Evolutionary conservation across 1,140 invertebrate genomes (phyloP), one percentile per base, ranked within the genome.

Genomic region (Radopholus similis): DNA sequence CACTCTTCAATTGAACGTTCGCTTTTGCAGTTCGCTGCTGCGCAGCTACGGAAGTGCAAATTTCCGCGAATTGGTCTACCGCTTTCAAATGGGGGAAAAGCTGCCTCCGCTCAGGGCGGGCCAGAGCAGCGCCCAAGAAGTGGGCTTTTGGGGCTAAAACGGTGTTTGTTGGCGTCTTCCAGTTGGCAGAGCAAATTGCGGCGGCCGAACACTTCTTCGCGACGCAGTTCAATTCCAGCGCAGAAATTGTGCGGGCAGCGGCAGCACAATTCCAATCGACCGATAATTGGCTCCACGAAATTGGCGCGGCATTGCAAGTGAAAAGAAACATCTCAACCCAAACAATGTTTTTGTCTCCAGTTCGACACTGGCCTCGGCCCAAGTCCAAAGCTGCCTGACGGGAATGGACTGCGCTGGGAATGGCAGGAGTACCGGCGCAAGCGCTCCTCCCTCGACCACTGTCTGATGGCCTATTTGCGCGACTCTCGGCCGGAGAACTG

Each of bases 1-100:
- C 18, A 42, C 11, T 42, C 1, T 13, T 42, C 18, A 42, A 42
- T 42, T 42, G 2, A 42, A 13, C 18, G 18, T 3, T 63, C 30
- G 0, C 21, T 59, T 62, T 68, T 55, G 4, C 8, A 71, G 69
- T 15, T 73, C 70, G 13, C 6, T 71, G 6, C 30, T 64, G 49
- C 60, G 70, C 26, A 56, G 70, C 15, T 56, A 70, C 37, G 70
- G 56, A n/a, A 71, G 70, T n/a, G 49, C 55, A 4, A 68, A 71
- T 47, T 71, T 71, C 56, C 60, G 70, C 4, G 26, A 55, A 28
- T 56, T 68, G 35, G 66, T 66, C 1, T 67, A 67, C 28, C 35
- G 15, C n/a, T 62, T 65, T 15, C 42, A 62, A 49, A 62, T 62
- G 30, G 59, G 47, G 49, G 37, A 42, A 13, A 28, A 34, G 5